Evolutionary conservation across 2,888 invertebrate genomes (phyloP), one percentile per base, ranked within the genome.

Genomic region (Crossocerus cetratus): DNA sequence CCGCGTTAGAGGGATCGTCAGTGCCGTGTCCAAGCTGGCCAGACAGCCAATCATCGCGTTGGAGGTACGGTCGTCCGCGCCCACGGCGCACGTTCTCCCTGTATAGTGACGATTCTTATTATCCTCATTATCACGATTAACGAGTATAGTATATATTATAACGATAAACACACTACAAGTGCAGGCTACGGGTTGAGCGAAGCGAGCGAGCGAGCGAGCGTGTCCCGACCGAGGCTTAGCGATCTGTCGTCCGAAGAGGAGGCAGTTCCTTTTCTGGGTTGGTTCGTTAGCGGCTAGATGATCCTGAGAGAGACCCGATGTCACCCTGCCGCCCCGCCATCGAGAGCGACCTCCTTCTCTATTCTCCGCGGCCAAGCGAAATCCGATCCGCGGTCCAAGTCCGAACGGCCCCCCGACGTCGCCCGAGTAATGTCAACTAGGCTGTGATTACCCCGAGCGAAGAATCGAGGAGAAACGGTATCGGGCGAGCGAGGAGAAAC

Each of bases 401-500:
- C 72, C 62, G 74, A 74, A 67, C 67, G 81, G 77, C 72, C 49
- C 16, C n/a, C 16, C 66, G 79, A 86, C 88, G 85, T 86, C 86
- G 88, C 90, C 90, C 91, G 91, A 91, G 91, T 94, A 94, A 94
- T 94, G 94, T 94, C 94, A 94, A 94, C 93, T 93, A 94, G 94
- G 94, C 94, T 94, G 94, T 94, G 94, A 94, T 84, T 84, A 81
- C 76, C 23, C 70, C 80, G 32, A 32, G 11, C 78, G 80, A 64
- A 76, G 78, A 80, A 77, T 55, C 60, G 75, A 60, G 66, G 63
- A 78, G 63, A 53, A 75, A 66, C 32, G 32, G 32, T 32, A 32
- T 11, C 32, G 70, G 60, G 20, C 22, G 53, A 14, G 56, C 43
- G 45, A 44, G 23, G 32, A 32, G 32, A 32, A 32, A 32, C 8